Base-by-base conservation (phyloP, 2,797 vertebrate genomes). In the Percopsis omiscomaycus region DNA sequence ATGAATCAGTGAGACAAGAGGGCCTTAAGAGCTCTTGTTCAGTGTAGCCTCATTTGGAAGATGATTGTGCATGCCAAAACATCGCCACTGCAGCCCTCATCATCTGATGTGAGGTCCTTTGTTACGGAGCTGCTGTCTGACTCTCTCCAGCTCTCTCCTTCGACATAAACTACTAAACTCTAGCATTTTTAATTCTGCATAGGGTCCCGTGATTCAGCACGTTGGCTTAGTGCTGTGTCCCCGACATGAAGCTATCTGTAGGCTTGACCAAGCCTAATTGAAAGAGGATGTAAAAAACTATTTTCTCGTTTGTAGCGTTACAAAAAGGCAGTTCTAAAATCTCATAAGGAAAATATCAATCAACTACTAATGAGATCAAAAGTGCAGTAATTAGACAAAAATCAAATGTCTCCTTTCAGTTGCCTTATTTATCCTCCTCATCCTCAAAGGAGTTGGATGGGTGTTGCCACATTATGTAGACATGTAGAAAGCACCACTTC, bases 111-210 rank as follows among this genome's bases (percentile, higher is more conserved):
- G 28, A 66, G 79, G 83, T 88, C 81, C 77, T 62, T 59, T 37
- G 15, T 54, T 49, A 53, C 42, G 30, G 46, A 48, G 15, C 32
- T 37, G 8, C 81, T 61, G 73, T 50, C 77, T 66, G 44, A 71
- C 60, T 71, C 74, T 47, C 55, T 66, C 77, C 68, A 47, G 72
- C 60, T 71, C 74, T 47, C 55, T 66, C 47, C 44, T 78, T 61
- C 66, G 66, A 30, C 73, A 82, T 88, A 86, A 86, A 82, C 88
- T 81, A 86, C 77, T 87, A 83, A 76, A 82, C 70, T 80, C 55
- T 53, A 55, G 77, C 61, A 37, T 80, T 86, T 88, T 89, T 85
- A 78, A 82, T 80, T 78, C 78, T 81, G 74, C 68, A 81, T 71
- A 80, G 78, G 84, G 84, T 86, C 78, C 48, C 63, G 9, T 88